Base-by-base conservation (phyloP, 1,140 invertebrate genomes). In the Cotesia vestalis region DNA sequence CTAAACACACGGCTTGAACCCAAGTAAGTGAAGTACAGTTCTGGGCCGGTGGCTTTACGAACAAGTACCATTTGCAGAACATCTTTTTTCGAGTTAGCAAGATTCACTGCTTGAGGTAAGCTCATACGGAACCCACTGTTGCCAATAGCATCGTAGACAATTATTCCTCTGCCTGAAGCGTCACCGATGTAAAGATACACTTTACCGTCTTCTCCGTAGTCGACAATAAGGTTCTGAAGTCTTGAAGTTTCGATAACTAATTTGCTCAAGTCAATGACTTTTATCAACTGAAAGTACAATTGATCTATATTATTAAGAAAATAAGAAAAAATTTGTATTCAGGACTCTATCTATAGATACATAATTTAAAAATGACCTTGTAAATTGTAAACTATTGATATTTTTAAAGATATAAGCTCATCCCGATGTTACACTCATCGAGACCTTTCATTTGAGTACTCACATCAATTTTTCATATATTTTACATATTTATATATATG, bases 141-240 rank as follows among this genome's bases (percentile, higher is more conserved):
- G 0, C 76, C 77, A 0, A 80, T 80, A 2, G 89, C 85, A 73
- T 91, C 89, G 73, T 88, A 90, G 2, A 91, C 90, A 4, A 91
- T 82, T 60, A 91, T 90, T 61, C 89, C 84, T 17, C 88, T 83
- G 11, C 87, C 85, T 40, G 88, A 89, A 1, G 90, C 90, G 77
- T 91, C 90, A 36, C 88, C 86, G 3, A 91, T 79, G 77, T 89
- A 89, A 0, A 88, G 78, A 62, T 55, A 79, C 0, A 79, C 73
- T 51, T 84, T 83, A 4, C 89, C 88, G 35, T 86, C 86, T 4
- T 85, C 67, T 0, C 83, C 78, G 73, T 90, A 89, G 75, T 91
- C 90, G 0, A 90, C 87, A 0, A 89, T 82, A n/a, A 93, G 79
- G 76, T 91, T 91, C 77, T 93, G 91, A 17, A 92, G 81, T 52